Evolutionary conservation across 2,888 invertebrate species (phyloP), one percentile per base, ranked within the genome.

Genomic region (Ethmia dodecea): DNA sequence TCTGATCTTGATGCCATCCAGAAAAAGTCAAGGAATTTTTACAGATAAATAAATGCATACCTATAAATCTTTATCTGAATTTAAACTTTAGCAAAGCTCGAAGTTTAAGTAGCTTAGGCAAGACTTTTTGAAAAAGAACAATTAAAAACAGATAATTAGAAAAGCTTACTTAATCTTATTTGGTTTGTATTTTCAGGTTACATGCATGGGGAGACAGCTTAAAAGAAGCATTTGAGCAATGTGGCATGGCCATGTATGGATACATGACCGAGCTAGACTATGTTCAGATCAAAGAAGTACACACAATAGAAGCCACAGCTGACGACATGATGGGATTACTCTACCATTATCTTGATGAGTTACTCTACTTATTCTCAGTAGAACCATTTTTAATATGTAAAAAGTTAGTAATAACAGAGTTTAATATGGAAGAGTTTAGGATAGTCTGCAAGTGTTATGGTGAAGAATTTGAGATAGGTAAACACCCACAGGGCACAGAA

Each of bases 401-500:
- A 87, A 95, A 95, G 81, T 84, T 99, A 47, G 90, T 91, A 51
- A 97, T 99, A 45, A 91, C 92, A 15, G 94, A 95, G 69, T 97
- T 98, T 76, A 93, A 96, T 65, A 86, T 87, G 35, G 92, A 93
- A 57, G 93, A 93, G 53, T 95, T 95, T 66, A 90, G 88, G 60
- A 94, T 98, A 60, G 92, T 90, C 50, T 92, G 92, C 59, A 89
- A 89, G 51, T 93, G 92, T 65, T 95, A 92, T 61, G 98, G 99
- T n/a, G 99, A 99, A 83, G 93, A 94, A 55, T 99, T 99, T 78
- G 89, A 91, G 56, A 87, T 98, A 36, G 92, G 92, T 1, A 98
- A 96, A 76, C 99, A 99, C 86, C 96, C 98, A 0, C 99, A 98
- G 81, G 99, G 98, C 9, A 93, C 96, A 2, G 99, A 99, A 86